Evolutionary conservation across 2,113 vertebrate species (phyloP).

Genomic region (Accipiter cooperii): DNA sequence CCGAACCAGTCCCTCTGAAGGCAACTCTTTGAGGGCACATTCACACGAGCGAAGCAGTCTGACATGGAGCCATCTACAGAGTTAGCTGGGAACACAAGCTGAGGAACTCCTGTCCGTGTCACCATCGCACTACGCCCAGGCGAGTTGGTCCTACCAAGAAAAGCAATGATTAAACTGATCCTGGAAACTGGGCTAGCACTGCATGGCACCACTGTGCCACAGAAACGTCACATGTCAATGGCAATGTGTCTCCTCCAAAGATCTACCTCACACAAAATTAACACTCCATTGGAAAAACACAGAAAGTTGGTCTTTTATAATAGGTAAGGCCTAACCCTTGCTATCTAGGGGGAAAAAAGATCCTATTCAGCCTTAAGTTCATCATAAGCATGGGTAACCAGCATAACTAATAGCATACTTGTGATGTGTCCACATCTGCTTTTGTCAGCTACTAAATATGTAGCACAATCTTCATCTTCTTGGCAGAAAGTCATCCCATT

Average conservation of each 20-base stretch:
- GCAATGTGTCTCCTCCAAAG: background rate
- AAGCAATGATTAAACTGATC: background rate
- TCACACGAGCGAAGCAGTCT: background rate
- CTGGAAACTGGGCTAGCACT: background rate
- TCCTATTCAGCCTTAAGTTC: background rate
- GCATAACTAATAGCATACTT: background rate
- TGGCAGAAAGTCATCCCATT: background rate
- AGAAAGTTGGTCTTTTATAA: background rate
- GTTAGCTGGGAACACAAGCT: background rate
- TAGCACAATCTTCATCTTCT: background rate
- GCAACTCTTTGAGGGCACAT: background rate
- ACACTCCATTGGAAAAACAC: background rate
- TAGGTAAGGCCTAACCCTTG: background rate
- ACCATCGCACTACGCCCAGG: rapidly evolving
- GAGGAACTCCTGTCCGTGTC: background rate
- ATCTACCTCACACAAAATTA: background rate
- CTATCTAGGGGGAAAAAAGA: background rate
- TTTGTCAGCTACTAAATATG: background rate
- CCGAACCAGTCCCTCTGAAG: background rate
- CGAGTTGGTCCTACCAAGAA: background rate
- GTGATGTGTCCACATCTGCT: background rate
- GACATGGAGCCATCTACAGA: no score
- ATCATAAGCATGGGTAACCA: background rate
- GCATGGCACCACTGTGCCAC: background rate
- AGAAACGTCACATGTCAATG: background rate